phyloP scores from a whole-genome alignment of 2,888 invertebrate species.

The Pseudococcus jackbeardsleyi region DNA sequence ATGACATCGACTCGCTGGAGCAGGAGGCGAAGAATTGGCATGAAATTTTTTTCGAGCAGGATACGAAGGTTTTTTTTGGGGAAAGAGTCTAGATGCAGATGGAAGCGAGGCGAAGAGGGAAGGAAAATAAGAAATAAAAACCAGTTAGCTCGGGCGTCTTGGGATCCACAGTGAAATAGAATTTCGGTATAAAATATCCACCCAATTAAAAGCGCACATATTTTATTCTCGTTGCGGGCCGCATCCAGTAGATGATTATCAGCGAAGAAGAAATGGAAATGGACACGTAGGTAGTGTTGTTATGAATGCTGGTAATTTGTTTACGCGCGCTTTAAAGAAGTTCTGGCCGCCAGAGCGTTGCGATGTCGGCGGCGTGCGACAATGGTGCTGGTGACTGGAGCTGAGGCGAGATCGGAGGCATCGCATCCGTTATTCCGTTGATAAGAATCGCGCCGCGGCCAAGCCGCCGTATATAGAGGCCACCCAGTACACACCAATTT shows the following conservation, averaged over 20 bases:
- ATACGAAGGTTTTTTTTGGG: not conserved
- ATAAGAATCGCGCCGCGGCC: conserved; percentile 54
- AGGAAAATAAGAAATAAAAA: conserved; percentile 13
- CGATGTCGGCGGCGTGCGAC: conserved; percentile 59
- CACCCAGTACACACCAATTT: conserved; percentile 63
- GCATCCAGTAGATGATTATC: conserved; percentile 60
- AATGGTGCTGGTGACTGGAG: conserved; percentile 13
- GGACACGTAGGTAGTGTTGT: conserved; percentile 62
- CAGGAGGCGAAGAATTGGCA: not conserved
- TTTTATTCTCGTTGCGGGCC: conserved; percentile 39
- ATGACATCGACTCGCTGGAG: not conserved
- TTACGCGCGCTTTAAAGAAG: conserved; percentile 26
- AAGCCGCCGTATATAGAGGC: conserved; percentile 4
- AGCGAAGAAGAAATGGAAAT: conserved; percentile 54
- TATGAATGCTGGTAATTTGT: conserved; percentile 64
- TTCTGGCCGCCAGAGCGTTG: conserved; percentile 4
- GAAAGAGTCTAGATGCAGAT: too few species aligned
- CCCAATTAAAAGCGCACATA: conserved; percentile 41
- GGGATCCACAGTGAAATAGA: not conserved
- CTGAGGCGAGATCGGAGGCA: not conserved
- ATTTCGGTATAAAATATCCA: conserved; percentile 20
- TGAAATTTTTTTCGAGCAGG: not conserved
- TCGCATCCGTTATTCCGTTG: conserved; percentile 57
- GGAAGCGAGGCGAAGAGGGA: not conserved
- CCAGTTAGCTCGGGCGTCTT: not conserved